phyloP scores from a whole-genome alignment of 2,797 vertebrate genomes.

The Pelodytes ibericus region DNA sequence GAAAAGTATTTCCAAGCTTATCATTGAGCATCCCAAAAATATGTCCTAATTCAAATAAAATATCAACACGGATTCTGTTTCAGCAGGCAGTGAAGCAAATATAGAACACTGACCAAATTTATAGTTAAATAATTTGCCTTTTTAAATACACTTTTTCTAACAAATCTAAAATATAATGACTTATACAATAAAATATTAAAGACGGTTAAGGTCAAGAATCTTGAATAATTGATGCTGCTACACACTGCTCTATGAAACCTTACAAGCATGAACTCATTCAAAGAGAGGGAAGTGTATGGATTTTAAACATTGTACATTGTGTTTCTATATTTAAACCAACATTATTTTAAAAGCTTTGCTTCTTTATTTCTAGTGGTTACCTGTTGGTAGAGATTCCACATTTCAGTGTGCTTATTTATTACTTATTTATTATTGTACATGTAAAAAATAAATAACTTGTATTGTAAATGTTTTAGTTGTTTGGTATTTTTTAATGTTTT shows the following conservation, averaged over 20 bases:
- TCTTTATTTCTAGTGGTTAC: slow-evolving; percentile 10
- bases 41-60: too few relatives aligned
- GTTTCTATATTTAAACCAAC: background rate
- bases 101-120: background rate
- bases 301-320: background rate
- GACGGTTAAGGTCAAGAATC: background rate
- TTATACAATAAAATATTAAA: background rate
- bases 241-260: background rate
- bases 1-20: too few relatives aligned
- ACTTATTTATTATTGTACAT: slow-evolving; percentile 44
- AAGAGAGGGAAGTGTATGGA: background rate
- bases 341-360: background rate
- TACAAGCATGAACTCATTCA: background rate
- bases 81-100: background rate
- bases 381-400: slow-evolving; percentile 18
- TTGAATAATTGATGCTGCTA: slow-evolving; percentile 1
- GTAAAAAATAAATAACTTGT: slow-evolving; percentile 25
- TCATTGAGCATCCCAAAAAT: too few relatives aligned
- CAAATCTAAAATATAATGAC: background rate
- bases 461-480: slow-evolving; percentile 4
- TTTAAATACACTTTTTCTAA: background rate
- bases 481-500: slow-evolving; percentile 22
- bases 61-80: background rate
- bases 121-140: background rate
- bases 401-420: slow-evolving; percentile 43